Evolutionary conservation across 2,797 vertebrate species (phyloP).

Genomic region (Dicrostonyx torquatus): DNA sequence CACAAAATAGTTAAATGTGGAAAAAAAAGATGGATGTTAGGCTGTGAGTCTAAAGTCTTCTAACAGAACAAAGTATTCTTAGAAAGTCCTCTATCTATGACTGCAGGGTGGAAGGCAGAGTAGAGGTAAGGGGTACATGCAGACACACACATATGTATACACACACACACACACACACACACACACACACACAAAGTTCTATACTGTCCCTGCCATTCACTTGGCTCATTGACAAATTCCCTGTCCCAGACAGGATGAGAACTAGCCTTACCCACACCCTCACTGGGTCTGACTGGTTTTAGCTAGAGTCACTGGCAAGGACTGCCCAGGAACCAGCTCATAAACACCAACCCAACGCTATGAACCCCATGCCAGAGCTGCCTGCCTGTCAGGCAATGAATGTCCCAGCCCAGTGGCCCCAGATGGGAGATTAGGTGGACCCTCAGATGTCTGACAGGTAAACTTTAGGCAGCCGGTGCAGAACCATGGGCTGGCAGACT

Average conservation of each 20-base stretch:
- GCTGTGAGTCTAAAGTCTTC: neutral
- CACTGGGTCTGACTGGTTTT: constrained; percentile 75
- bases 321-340: constrained; percentile 58
- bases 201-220: neutral
- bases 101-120: neutral
- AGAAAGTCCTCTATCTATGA: neutral
- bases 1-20: neutral
- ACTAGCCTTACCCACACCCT: constrained; percentile 66
- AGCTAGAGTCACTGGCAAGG: constrained; percentile 66
- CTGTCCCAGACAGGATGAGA: constrained; percentile 66
- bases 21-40: neutral
- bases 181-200: neutral
- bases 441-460: constrained; percentile 28
- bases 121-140: neutral
- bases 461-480: constrained; percentile 61
- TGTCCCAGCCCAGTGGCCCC: constrained; percentile 72
- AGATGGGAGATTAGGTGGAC: constrained; percentile 80
- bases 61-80: neutral
- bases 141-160: too few relatives aligned
- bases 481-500: constrained; percentile 40
- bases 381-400: constrained; percentile 39
- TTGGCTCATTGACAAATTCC: constrained; percentile 54
- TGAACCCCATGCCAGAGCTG: constrained; percentile 62
- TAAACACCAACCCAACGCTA: constrained; percentile 58
- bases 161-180: neutral